Evolutionary conservation across 1,140 invertebrate species (phyloP).

Genomic region (Radopholus similis): DNA sequence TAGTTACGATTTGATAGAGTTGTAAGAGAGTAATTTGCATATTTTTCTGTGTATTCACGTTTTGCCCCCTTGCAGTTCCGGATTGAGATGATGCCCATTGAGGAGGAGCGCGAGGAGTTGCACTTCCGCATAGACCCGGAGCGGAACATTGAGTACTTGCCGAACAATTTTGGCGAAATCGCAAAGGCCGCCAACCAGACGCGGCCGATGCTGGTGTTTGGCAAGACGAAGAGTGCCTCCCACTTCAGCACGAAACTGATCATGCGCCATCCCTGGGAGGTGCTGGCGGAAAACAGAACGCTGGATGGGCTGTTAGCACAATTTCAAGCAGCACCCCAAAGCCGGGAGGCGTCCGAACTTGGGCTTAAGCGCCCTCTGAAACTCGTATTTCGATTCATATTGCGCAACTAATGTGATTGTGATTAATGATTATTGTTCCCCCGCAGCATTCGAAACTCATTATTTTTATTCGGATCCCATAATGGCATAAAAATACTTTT

Average conservation of each 20-base stretch:
- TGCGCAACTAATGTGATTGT: conserved; percentile 8
- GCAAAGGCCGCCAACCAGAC: not conserved
- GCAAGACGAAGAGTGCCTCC: conserved; percentile 5
- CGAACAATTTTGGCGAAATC: conserved; percentile 7
- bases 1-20: not conserved
- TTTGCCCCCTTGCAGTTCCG: conserved; percentile 3
- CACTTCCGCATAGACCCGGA: conserved; percentile 7
- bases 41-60: not conserved
- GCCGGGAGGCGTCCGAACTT: not conserved
- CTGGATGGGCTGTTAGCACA: conserved; percentile 4
- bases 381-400: conserved; percentile 14
- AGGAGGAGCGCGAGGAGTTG: conserved; percentile 16
- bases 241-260: conserved; percentile 15
- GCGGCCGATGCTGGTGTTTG: conserved; percentile 1
- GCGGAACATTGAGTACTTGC: conserved; percentile 12
- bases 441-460: too few species aligned
- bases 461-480: too few species aligned
- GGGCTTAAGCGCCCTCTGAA: not conserved
- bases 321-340: not conserved
- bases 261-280: conserved; percentile 9
- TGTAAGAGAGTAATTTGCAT: not conserved
- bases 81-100: conserved; percentile 9
- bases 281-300: not conserved
- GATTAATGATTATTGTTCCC: not conserved
- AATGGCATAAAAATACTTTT: too few species aligned